Base-by-base conservation (phyloP, 2,888 invertebrate species). In the Dorcus hopei region DNA sequence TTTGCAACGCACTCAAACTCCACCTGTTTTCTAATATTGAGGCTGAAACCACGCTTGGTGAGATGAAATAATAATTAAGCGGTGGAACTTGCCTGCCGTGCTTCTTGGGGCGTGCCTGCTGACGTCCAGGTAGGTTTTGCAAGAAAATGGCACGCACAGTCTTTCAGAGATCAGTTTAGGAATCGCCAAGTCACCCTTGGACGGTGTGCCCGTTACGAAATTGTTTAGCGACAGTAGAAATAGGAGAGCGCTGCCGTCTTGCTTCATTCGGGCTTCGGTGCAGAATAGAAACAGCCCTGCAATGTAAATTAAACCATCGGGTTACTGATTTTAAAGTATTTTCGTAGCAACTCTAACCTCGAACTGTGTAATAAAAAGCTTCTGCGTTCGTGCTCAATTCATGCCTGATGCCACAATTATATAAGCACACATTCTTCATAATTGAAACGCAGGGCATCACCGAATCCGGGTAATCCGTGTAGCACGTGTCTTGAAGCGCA, bases 341-440 rank as follows among this genome's bases (percentile, higher is more conserved):
- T 14, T 14, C 14, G 14, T 14, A 14, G 14, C 14, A 14, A 14
- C 14, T 14, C 14, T 14, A 11, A 80, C 83, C 82, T 76, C 84
- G 75, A 47, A 83, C 68, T 61, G 82, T 74, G 64, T 77, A 80
- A 55, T 76, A 77, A 54, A 79, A 75, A 16, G 82, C 66, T 43
- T 80, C 70, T 73, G 72, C 62, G 77, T 79, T 59, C 73, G 80
- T 67, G 72, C 85, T 76, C 73, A 89, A 72, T 77, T 86, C 72
- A 76, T 83, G 67, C 75, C 88, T 75, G 72, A 87, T 72, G 76
- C 82, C 64, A 73, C 82, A 68, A 79, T 73, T 85, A 79, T 81
- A 83, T 72, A 80, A 80, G 76, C 74, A 78, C 68, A 80, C 73
- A 70, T 77, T 70, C 72, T 82, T 82, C 65, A 83, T 72, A 66